A percentile compares a stretch with the other conserved stretches of the same genome.
Evolutionary conservation across 2,113 vertebrate genomes (phyloP).

Genomic region (Hippolais icterina): DNA sequence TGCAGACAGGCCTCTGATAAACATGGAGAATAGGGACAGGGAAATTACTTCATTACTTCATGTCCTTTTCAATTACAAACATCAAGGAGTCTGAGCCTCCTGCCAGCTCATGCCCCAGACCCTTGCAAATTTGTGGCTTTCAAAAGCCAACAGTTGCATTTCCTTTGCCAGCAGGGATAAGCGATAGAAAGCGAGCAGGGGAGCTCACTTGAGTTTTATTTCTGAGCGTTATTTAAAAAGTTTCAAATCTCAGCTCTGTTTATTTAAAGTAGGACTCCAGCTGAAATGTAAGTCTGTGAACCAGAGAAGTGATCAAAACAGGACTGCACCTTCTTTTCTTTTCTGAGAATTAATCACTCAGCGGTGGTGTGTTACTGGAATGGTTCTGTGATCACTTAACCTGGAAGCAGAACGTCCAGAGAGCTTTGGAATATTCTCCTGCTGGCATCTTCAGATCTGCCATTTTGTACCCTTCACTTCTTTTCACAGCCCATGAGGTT

Average conservation of each 20-base stretch:
- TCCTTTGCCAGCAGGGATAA: conserved; percentile 49
- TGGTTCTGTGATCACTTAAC: conserved; percentile 29
- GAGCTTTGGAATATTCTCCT: neutral
- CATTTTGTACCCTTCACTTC: neutral
- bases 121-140: conserved; percentile 61
- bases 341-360: conserved; percentile 19
- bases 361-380: neutral
- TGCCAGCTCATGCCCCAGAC: conserved; percentile 61
- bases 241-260: conserved; percentile 38
- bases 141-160: conserved; percentile 67
- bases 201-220: conserved; percentile 7
- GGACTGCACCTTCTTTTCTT: neutral
- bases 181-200: neutral
- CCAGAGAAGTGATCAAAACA: conserved; percentile 31
- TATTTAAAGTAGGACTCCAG: conserved; percentile 38
- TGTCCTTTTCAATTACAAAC: conserved; percentile 80
- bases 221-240: conserved; percentile 38
- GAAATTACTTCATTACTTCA: conserved; percentile 83
- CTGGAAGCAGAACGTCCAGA: conserved; percentile 21
- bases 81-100: conserved; percentile 60
- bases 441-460: conserved; percentile 6
- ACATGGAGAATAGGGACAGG: conserved; percentile 77
- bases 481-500: conserved; percentile 20
- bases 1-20: conserved; percentile 76
- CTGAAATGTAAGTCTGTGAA: conserved; percentile 23